Evolutionary conservation across 2,888 invertebrate species (phyloP), one percentile per base, ranked within the genome.

Genomic region (Chloroclysta siterata): DNA sequence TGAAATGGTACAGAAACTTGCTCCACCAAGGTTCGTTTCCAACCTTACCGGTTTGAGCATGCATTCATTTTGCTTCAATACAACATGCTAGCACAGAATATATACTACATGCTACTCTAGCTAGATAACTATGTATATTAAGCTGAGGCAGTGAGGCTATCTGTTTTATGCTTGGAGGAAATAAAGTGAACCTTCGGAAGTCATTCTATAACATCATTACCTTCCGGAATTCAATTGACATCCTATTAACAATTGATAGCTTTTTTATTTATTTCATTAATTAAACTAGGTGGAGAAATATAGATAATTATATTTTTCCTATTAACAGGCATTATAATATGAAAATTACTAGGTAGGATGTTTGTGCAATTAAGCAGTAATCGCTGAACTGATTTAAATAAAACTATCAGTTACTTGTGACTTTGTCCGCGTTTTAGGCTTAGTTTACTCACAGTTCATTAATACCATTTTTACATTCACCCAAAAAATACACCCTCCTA

Each of bases 1-100:
- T 66, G 52, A 57, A 60, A 67, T 60, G 65, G 48, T 55, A 55
- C 53, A 63, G 53, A 60, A 53, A 62, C 60, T 46, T 47, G 62
- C 61, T 54, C 15, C 17, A 29, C 52, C 60, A 64, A 64, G 56
- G 64, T 60, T 64, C 22, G 5, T 54, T 51, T 52, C 60, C 47
- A 57, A 53, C 53, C 56, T 14, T 60, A 64, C 64, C 64, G 60
- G 64, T 64, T 64, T 64, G 36, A 54, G 41, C 29, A 57, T 51
- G 36, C 58, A 61, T 55, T 51, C 61, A 15, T 17, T 52, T 55
- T 56, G 55, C 56, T 52, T 41, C 56, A 56, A 56, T 44, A 53
- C 14, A 50, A 50, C 44, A 44, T 15, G 14, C 7, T 42, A 14
- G 14, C 42, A 42, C 14, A 42, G 42, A 44, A 44, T 44, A 44